Conservation (phyloP, 2,888 invertebrate genomes). For the Itoplectis maculator region DNA sequence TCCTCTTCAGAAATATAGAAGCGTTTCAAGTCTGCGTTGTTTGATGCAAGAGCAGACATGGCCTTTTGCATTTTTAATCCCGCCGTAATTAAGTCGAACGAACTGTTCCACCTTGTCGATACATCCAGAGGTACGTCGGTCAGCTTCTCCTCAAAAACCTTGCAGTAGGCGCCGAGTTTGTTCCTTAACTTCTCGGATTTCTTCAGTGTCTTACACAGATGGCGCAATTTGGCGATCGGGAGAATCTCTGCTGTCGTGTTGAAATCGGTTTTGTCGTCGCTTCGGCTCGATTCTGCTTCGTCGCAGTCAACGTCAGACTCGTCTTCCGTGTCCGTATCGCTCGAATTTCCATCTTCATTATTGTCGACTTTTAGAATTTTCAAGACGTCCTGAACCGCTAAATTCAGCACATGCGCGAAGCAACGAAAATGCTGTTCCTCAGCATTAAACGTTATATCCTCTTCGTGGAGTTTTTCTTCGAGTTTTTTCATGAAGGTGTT, state of each 20-base stretch:
- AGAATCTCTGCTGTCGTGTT: conserved; percentile 9
- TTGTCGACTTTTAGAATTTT: conserved; percentile 22
- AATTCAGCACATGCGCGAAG: conserved; percentile 39
- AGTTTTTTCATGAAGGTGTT: conserved; percentile 15
- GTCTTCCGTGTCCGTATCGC: conserved; percentile 1
- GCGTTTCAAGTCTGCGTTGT: conserved; percentile 28
- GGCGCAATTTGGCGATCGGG: conserved; percentile 30
- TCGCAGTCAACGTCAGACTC: conserved; percentile 16
- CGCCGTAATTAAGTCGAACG: conserved; percentile 31
- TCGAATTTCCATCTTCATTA: conserved; percentile 2
- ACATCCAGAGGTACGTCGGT: conserved; percentile 40
- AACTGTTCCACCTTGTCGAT: conserved; percentile 36
- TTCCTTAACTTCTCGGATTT: conserved; percentile 27
- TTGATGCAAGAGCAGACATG: conserved; percentile 29
- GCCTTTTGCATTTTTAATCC: conserved; percentile 29
- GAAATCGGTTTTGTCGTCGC: background rate
- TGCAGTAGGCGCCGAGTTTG: conserved; percentile 30
- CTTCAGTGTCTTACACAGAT: conserved; percentile 8
- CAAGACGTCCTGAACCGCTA: conserved; percentile 39
- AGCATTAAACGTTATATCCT: conserved; percentile 34
- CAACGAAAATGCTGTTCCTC: conserved; percentile 19
- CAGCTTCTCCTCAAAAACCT: conserved; percentile 19
- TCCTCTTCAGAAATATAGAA: conserved; percentile 20
- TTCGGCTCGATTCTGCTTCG: conserved; percentile 5
- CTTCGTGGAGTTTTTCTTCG: conserved; percentile 12